Conservation (phyloP, 2,888 invertebrate genomes). For the Adelphocoris suturalis region DNA sequence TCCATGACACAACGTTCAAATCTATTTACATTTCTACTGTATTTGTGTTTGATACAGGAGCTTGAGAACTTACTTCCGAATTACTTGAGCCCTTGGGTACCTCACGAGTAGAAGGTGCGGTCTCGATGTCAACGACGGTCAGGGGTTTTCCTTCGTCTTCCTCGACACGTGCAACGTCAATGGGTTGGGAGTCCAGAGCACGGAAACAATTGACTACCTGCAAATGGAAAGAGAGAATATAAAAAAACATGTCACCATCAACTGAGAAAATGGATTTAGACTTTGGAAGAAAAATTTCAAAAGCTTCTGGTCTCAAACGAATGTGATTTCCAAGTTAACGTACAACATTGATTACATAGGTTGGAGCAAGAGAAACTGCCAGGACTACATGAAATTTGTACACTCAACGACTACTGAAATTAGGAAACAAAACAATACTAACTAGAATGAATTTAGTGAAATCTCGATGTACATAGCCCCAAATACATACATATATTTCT, state of each 20-base stretch:
- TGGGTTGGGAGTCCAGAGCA: conserved; percentile 78
- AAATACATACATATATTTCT: conserved; percentile 52
- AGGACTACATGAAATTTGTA: neutral
- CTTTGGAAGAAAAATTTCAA: neutral
- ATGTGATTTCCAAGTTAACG: neutral
- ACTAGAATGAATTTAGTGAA: conserved; percentile 20
- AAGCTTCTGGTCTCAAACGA: neutral
- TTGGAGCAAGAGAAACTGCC: neutral
- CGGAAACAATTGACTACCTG: conserved; percentile 82
- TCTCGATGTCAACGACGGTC: conserved; percentile 83
- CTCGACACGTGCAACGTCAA: conserved; percentile 75
- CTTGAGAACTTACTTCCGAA: conserved; percentile 74
- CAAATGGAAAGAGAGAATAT: neutral
- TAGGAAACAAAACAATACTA: conserved; percentile 33
- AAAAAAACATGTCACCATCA: neutral
- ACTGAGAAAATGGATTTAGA: neutral
- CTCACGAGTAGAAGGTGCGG: conserved; percentile 72
- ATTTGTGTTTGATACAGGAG: conserved; percentile 46
- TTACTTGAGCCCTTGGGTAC: conserved; percentile 74
- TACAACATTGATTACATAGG: neutral
- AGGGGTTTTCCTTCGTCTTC: conserved; percentile 77
- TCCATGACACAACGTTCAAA: too few species aligned
- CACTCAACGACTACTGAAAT: neutral
- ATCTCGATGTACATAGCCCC: conserved; percentile 31
- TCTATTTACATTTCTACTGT: too few species aligned